phyloP scores from a whole-genome alignment of 2,888 invertebrate species.

The Exephanes ischioxanthus region DNA sequence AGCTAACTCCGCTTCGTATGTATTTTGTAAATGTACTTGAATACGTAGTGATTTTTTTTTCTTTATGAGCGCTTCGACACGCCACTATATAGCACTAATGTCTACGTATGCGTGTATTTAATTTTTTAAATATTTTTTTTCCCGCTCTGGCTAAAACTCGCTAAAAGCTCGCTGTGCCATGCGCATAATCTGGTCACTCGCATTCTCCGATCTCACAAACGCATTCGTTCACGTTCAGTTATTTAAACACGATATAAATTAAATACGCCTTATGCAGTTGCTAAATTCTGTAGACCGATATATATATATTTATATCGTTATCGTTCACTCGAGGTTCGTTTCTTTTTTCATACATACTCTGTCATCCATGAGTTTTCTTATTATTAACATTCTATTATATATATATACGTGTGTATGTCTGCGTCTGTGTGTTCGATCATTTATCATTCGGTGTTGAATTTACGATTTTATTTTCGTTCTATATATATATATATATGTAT shows the following conservation, averaged over 20 bases:
- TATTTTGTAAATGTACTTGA: conserved; percentile 11
- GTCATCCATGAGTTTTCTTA: conserved; percentile 10
- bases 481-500: conserved; percentile 59
- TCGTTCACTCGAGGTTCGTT: conserved; percentile 17
- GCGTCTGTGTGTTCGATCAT: conserved; percentile 7
- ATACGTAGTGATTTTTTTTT: conserved; percentile 16
- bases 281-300: conserved; percentile 38
- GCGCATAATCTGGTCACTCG: conserved; percentile 13
- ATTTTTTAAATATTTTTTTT: neutral
- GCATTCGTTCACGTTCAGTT: conserved; percentile 66
- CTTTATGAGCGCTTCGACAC: conserved; percentile 32
- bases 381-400: conserved; percentile 35
- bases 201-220: conserved; percentile 24
- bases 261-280: conserved; percentile 71
- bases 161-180: conserved; percentile 14
- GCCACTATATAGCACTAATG: conserved; percentile 9
- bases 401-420: conserved; percentile 11
- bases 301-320: conserved; percentile 33
- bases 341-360: neutral
- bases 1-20: conserved; percentile 19
- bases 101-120: neutral
- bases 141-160: conserved; percentile 13
- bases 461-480: conserved; percentile 48
- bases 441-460: conserved; percentile 32
- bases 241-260: conserved; percentile 76